A percentile compares a stretch with the other conserved stretches of the same genome.
These are phyloP conservation scores for Danionella dracula DNA, from an alignment of 2,797 vertebrate species.

Conservation along the genomic window DNA sequence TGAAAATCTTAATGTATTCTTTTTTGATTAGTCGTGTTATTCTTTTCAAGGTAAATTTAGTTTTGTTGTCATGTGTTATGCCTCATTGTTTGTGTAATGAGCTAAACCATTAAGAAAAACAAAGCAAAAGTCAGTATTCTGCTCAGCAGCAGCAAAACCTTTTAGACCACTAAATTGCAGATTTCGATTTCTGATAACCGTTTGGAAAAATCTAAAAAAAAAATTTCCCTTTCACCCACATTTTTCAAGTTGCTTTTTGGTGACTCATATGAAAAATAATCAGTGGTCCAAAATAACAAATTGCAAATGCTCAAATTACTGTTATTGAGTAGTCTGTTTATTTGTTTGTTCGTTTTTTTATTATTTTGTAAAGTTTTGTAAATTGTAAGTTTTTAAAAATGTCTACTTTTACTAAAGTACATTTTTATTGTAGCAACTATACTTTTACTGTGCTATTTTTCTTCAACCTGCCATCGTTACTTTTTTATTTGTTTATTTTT, in stretches of 20 bases:
- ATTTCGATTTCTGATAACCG: background rate
- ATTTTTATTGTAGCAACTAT: no score
- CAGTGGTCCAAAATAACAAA: no score
- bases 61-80: background rate
- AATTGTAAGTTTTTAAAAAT: background rate
- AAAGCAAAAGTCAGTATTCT: background rate
- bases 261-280: background rate
- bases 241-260: background rate
- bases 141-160: background rate
- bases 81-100: background rate
- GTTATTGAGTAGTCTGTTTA: no score
- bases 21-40: constrained; percentile 11
- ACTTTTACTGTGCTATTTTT: no score
- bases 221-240: no score
- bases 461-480: no score
- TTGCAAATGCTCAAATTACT: no score
- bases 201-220: background rate
- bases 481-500: background rate
- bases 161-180: background rate
- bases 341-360: no score
- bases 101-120: background rate
- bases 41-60: background rate
- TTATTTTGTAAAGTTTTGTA: no score
- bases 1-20: no score
- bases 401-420: background rate